Evolutionary conservation across 2,113 vertebrate genomes (phyloP).

Genomic region (Heterotis niloticus): DNA sequence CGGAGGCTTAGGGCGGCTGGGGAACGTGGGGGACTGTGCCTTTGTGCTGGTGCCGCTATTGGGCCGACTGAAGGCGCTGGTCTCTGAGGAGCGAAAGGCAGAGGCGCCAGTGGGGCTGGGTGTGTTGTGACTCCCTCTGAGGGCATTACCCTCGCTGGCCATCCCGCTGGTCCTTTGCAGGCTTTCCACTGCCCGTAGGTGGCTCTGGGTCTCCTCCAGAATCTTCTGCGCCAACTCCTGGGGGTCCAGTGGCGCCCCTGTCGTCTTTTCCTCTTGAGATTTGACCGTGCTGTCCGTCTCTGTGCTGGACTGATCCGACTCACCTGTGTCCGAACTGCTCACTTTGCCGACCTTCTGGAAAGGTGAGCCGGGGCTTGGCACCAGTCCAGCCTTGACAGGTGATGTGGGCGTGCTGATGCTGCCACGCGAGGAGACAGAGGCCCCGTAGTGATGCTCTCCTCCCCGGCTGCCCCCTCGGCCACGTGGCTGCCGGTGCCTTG

Average conservation of each 20-base stretch:
- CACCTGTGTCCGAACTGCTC: slow-evolving; percentile 80
- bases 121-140: slow-evolving; percentile 29
- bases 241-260: slow-evolving; percentile 74
- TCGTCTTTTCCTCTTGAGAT: slow-evolving; percentile 80
- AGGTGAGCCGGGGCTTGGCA: slow-evolving; percentile 85
- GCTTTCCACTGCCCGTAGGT: slow-evolving; percentile 84
- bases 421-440: slow-evolving; percentile 72
- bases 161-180: slow-evolving; percentile 70
- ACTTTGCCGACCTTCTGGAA: slow-evolving; percentile 88
- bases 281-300: slow-evolving; percentile 93
- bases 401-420: slow-evolving; percentile 87
- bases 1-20: slow-evolving; percentile 77
- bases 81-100: slow-evolving; percentile 81
- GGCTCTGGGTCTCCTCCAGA: slow-evolving; percentile 88
- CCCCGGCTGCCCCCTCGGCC: slow-evolving; percentile 39
- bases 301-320: slow-evolving; percentile 92
- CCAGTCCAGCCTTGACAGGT: slow-evolving; percentile 79
- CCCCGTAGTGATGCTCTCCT: slow-evolving; percentile 56
- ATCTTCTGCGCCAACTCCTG: slow-evolving; percentile 91
- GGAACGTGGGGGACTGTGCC: slow-evolving; percentile 68
- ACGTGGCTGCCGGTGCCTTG: slow-evolving; percentile 67
- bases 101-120: slow-evolving; percentile 44
- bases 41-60: slow-evolving; percentile 69
- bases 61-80: slow-evolving; percentile 86
- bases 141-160: slow-evolving; percentile 41